phyloP scores from a whole-genome alignment of 2,113 vertebrate species.

The Tupaia tana region DNA sequence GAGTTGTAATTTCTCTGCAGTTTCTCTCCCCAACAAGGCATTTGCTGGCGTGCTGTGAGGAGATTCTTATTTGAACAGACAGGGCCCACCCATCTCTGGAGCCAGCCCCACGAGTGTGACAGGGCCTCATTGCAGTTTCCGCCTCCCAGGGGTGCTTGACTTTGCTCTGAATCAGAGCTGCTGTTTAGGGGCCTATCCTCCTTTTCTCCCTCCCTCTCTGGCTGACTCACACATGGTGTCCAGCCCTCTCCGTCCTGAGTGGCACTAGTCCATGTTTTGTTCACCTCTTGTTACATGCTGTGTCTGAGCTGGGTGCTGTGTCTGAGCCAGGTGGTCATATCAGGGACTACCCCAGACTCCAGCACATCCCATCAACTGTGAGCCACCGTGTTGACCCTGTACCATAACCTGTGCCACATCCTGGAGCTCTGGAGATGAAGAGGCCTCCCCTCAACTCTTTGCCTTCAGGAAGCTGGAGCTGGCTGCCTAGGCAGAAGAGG shows the following conservation, averaged over 20 bases:
- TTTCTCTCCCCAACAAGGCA: slow-evolving; percentile 13
- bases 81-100: not conserved
- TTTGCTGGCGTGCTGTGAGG: not conserved
- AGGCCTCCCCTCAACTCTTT: no score
- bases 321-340: not conserved
- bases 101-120: not conserved
- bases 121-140: not conserved
- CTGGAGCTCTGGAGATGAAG: not conserved
- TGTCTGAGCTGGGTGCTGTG: not conserved
- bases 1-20: slow-evolving; percentile 41
- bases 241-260: not conserved
- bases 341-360: not conserved
- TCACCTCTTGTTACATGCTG: not conserved
- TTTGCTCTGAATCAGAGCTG: slow-evolving; percentile 31
- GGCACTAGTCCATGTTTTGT: not conserved
- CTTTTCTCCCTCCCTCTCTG: not conserved
- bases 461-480: not conserved
- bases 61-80: not conserved
- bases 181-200: not conserved
- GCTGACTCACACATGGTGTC: not conserved
- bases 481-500: rapidly evolving
- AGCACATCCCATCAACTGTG: not conserved
- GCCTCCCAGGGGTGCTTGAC: not conserved
- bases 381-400: no score
- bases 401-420: not conserved